These are phyloP conservation scores for Gymnocheta viridis DNA, from an alignment of 2,888 invertebrate genomes.

Conservation along the genomic window DNA sequence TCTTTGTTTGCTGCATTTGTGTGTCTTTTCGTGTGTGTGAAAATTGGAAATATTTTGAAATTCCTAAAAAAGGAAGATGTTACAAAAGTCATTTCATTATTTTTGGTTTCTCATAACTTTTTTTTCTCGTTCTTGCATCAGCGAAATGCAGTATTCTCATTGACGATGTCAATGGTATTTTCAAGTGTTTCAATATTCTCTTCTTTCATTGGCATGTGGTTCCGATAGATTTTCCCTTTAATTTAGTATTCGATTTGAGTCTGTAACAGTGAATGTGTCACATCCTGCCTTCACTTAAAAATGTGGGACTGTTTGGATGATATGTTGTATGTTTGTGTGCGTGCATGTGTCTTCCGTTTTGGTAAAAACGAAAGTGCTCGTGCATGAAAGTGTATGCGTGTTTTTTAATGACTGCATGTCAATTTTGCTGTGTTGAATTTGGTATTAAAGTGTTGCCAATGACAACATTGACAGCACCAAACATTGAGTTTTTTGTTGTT, in stretches of 20 bases:
- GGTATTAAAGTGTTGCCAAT: slow-evolving; percentile 66
- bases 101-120: not conserved
- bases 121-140: not conserved
- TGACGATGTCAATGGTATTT: slow-evolving; percentile 49
- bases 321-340: not conserved
- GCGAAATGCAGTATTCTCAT: slow-evolving; percentile 44
- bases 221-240: slow-evolving; percentile 45
- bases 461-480: slow-evolving; percentile 67
- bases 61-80: slow-evolving; percentile 28
- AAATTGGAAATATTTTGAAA: slow-evolving; percentile 40
- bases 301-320: slow-evolving; percentile 39
- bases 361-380: slow-evolving; percentile 36
- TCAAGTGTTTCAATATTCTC: slow-evolving; percentile 53
- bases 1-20: slow-evolving; percentile 28
- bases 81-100: slow-evolving; percentile 20
- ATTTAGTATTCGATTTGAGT: slow-evolving; percentile 23
- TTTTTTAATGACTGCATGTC: slow-evolving; percentile 21
- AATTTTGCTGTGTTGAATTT: slow-evolving; percentile 39
- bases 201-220: slow-evolving; percentile 54
- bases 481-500: slow-evolving; percentile 49
- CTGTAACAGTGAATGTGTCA: slow-evolving; percentile 31
- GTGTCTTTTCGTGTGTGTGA: slow-evolving; percentile 15
- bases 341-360: not conserved
- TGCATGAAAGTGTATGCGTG: slow-evolving; percentile 30
- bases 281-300: slow-evolving; percentile 52